Base-by-base conservation (phyloP, 1,140 invertebrate species). In the Coptotermes formosanus region DNA sequence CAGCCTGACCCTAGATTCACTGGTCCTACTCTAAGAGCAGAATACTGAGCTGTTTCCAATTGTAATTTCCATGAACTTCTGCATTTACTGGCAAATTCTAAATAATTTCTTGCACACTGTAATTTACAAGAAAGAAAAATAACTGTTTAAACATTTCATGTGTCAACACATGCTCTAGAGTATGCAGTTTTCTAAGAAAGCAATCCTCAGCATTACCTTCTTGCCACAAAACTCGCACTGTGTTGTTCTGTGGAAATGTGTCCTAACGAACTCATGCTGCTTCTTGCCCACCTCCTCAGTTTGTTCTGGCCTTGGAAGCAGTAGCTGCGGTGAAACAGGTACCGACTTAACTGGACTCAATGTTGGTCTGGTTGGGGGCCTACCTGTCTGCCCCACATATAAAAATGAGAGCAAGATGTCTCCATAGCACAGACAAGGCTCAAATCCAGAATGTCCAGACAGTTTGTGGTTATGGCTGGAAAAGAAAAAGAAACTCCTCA, bases 211-310 rank as follows among this genome's bases (percentile, higher is more conserved):
- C 19, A 21, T 43, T 85, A 97, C 96, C 94, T 98, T 98, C 90
- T 97, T 97, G 87, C 96, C 94, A 91, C 97, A 98, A 90, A 97
- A 98, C 90, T 97, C 95, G 89, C 97, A 98, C 88, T 97, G 96
- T 3, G 97, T 97, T 12, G 95, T 95, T 87, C 96, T 93, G 88
- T 96, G 94, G 89, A 98, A 98, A 90, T 97, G 96, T 11, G 96
- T 97, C 52, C 95, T 92, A 83, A 97, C 93, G 89, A 98, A 98
- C 89, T 96, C 95, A 89, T 96, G 96, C 2, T 91, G 90, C 85
- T 91, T 89, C 75, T 52, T 52, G 55, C 64, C 43, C 21, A 9
- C 19, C 32, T 45, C 48, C 7, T 52, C 64, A 75, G 0, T 75
- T 8, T 75, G n/a, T 30, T 75, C 64, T 75, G 64, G n/a, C n/a